These are phyloP conservation scores for Goniozus legneri DNA, from an alignment of 1,140 invertebrate species.

Conservation along the genomic window DNA sequence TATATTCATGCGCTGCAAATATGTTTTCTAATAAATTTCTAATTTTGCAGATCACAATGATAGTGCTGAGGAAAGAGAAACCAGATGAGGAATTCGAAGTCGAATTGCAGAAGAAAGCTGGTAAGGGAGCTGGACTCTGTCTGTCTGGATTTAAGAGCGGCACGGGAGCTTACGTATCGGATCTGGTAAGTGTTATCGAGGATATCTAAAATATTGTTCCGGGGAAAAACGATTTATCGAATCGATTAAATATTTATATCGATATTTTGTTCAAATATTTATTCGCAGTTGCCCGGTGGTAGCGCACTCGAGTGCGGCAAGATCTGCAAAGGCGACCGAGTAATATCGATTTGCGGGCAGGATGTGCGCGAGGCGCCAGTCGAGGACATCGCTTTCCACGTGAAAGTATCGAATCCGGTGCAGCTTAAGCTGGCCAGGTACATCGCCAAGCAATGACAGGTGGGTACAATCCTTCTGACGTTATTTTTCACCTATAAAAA, in stretches of 20 bases:
- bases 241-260: too few relatives aligned
- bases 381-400: slow-evolving; percentile 62
- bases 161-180: slow-evolving; percentile 89
- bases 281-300: slow-evolving; percentile 76
- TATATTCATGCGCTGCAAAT: too few relatives aligned
- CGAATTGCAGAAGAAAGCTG: slow-evolving; percentile 87
- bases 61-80: slow-evolving; percentile 85
- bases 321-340: slow-evolving; percentile 89
- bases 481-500: background rate
- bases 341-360: slow-evolving; percentile 85
- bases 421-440: slow-evolving; percentile 47
- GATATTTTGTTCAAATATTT: too few relatives aligned
- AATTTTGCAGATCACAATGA: slow-evolving; percentile 73
- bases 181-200: slow-evolving; percentile 72
- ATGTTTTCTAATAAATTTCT: slow-evolving; percentile 29
- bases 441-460: slow-evolving; percentile 43
- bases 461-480: slow-evolving; percentile 11
- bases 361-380: slow-evolving; percentile 78
- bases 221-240: background rate
- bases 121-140: slow-evolving; percentile 88
- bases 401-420: slow-evolving; percentile 48
- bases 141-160: slow-evolving; percentile 84
- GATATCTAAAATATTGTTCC: too few relatives aligned
- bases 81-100: slow-evolving; percentile 80
- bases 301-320: slow-evolving; percentile 88